phyloP scores from a whole-genome alignment of 2,888 invertebrate species.

The Meloe dianella region DNA sequence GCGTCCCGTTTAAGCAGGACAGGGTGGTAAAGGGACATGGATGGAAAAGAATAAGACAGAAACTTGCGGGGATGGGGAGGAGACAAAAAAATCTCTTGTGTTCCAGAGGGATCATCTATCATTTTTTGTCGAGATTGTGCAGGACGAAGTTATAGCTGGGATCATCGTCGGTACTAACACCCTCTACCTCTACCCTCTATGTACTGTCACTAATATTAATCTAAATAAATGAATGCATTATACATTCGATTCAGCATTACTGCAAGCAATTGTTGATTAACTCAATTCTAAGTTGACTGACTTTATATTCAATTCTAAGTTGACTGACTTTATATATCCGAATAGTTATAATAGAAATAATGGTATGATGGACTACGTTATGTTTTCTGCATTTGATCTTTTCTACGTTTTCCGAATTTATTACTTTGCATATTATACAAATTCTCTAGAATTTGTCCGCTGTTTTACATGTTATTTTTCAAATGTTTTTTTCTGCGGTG shows the following conservation, averaged over 20 bases:
- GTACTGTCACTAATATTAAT: not conserved
- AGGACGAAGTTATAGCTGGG: constrained; percentile 33
- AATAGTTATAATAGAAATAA: not conserved
- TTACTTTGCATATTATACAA: not conserved
- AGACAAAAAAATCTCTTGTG: constrained; percentile 48
- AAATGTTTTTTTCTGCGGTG: not conserved
- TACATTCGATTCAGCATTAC: too few species aligned
- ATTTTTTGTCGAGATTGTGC: constrained; percentile 53
- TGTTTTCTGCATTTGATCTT: not conserved
- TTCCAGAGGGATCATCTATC: constrained; percentile 56
- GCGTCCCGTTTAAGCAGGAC: constrained; percentile 46
- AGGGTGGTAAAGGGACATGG: constrained; percentile 37
- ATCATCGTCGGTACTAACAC: constrained; percentile 26
- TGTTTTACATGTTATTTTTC: not conserved
- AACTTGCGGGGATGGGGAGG: constrained; percentile 19
- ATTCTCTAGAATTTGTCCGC: constrained; percentile 2
- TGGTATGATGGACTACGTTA: not conserved
- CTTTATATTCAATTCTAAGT: too few species aligned
- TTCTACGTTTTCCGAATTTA: not conserved
- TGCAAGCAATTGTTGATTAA: too few species aligned
- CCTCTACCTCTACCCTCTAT: not conserved
- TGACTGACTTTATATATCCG: not conserved
- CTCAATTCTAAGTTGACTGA: too few species aligned
- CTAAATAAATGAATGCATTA: not conserved
- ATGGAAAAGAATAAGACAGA: constrained; percentile 22